Evolutionary conservation across 2,113 vertebrate species (phyloP).

Genomic region (Alaudala cheleensis): DNA sequence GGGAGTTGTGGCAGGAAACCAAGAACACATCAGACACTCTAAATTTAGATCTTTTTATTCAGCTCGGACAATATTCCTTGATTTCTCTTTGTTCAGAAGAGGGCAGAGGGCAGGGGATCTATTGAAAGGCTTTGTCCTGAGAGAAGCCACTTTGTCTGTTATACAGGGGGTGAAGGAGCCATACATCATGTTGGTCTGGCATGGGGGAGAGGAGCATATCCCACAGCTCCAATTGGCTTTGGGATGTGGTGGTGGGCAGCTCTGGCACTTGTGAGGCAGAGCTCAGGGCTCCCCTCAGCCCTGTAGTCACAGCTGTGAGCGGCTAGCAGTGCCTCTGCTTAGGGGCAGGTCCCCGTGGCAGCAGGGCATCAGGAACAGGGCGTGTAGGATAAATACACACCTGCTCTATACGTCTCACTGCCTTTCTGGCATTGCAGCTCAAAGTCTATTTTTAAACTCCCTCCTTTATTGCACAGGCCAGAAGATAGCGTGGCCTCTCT

Average conservation of each 20-base stretch:
- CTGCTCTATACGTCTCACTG: constrained; percentile 17
- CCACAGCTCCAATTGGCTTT: not conserved
- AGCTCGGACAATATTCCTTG: constrained; percentile 77
- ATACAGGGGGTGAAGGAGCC: not conserved
- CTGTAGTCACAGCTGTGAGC: accelerated
- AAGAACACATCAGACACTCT: constrained; percentile 76
- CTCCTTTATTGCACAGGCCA: constrained; percentile 55
- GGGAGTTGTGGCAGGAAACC: constrained; percentile 76
- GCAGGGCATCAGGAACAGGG: not conserved
- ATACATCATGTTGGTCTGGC: not conserved
- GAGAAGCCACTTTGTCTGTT: constrained; percentile 78
- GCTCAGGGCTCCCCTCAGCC: not conserved
- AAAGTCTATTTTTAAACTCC: constrained; percentile 66
- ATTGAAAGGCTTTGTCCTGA: constrained; percentile 70
- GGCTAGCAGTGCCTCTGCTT: accelerated
- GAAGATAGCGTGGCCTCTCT: not conserved
- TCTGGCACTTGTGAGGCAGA: not conserved
- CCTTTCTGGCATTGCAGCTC: constrained; percentile 41
- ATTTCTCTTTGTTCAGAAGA: constrained; percentile 77
- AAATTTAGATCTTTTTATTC: constrained; percentile 82
- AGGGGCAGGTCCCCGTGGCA: not conserved
- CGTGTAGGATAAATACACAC: constrained; percentile 39
- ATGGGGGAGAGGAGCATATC: not conserved
- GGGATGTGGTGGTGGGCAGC: not conserved
- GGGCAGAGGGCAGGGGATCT: constrained; percentile 77